phyloP scores from a whole-genome alignment of 1,140 invertebrate species.

The Ostrea denselamellosa region DNA sequence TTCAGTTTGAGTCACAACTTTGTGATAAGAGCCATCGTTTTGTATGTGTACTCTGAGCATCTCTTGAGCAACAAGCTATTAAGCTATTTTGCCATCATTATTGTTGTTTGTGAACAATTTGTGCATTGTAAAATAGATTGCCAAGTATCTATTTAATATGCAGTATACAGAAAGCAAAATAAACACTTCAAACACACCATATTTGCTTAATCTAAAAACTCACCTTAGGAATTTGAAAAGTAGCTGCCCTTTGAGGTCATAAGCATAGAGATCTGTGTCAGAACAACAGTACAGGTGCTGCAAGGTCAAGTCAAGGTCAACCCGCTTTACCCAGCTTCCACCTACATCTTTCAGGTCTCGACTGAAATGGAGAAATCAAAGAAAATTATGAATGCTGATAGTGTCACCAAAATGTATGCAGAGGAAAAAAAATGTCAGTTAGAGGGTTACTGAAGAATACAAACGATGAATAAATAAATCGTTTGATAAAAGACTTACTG shows the following conservation, averaged over 20 bases:
- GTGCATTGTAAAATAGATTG: no score
- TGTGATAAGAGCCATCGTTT: no score
- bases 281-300: slow-evolving; percentile 78
- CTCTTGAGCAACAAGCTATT: no score
- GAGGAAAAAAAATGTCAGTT: no score
- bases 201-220: background rate
- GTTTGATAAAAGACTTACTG: background rate
- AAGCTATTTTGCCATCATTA: no score
- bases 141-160: no score
- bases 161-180: no score
- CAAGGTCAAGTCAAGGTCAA: slow-evolving; percentile 74
- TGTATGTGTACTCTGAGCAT: no score
- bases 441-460: no score
- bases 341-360: slow-evolving; percentile 75
- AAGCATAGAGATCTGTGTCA: slow-evolving; percentile 76
- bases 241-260: slow-evolving; percentile 74
- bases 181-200: no score
- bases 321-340: slow-evolving; percentile 77
- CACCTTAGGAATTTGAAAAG: slow-evolving; percentile 74
- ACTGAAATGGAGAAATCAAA: slow-evolving; percentile 54
- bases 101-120: no score
- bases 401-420: background rate
- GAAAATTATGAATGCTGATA: background rate
- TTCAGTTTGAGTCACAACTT: no score
- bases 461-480: background rate